phyloP scores from a whole-genome alignment of 1,140 invertebrate genomes.

The Eulimnadia texana region DNA sequence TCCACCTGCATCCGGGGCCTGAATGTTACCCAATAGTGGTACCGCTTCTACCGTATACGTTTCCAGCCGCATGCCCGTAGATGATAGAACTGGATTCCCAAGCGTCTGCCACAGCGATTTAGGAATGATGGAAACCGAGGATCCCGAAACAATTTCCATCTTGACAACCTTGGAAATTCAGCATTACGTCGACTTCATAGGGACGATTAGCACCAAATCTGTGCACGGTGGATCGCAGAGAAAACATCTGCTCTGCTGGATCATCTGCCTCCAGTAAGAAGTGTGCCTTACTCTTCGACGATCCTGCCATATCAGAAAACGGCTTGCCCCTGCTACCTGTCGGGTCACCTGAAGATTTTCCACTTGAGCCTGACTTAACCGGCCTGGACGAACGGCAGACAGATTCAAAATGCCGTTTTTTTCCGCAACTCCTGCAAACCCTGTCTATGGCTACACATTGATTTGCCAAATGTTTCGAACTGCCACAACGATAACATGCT shows the following conservation, averaged over 20 bases:
- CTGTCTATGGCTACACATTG: not conserved
- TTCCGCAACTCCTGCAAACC: not conserved
- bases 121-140: not conserved
- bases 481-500: not conserved
- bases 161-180: not conserved
- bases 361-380: not conserved
- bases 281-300: too few relatives aligned
- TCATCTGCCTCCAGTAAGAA: not conserved
- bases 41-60: not conserved
- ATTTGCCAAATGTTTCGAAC: not conserved
- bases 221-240: not conserved
- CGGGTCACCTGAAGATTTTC: not conserved
- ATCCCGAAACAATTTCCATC: not conserved
- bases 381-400: not conserved
- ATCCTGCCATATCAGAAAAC: too few relatives aligned
- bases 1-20: not conserved
- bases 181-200: not conserved
- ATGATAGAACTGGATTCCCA: not conserved
- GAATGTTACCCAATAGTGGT: not conserved
- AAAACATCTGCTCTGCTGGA: not conserved
- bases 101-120: not conserved
- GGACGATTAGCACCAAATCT: not conserved
- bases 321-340: not conserved
- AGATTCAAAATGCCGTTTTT: not conserved
- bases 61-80: not conserved